Conservation (phyloP, 2,797 vertebrate genomes). For the Myotis planiceps region DNA sequence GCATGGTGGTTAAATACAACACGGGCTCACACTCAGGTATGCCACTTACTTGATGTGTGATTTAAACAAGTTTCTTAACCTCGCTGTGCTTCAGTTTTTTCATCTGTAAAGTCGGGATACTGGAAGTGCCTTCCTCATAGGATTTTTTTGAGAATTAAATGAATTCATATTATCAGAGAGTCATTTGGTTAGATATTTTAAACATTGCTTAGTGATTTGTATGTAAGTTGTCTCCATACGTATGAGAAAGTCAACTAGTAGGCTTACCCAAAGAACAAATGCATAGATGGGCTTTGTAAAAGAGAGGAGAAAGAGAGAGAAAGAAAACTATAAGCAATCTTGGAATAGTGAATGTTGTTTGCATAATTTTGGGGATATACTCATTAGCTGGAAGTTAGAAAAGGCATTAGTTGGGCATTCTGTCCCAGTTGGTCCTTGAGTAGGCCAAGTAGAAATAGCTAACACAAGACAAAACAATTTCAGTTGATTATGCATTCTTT, state of each 20-base stretch:
- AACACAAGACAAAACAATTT: not conserved
- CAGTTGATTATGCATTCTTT: not conserved
- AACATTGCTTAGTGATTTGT: not conserved
- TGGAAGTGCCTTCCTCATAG: not conserved
- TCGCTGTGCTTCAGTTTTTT: not conserved
- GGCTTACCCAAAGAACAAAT: not conserved
- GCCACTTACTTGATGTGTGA: not conserved
- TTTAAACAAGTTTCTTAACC: not conserved
- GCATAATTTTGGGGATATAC: not conserved
- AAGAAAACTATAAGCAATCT: not conserved
- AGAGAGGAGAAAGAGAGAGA: not conserved
- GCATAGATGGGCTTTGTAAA: not conserved
- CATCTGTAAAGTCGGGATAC: not conserved
- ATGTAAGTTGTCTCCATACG: not conserved
- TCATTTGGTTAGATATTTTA: not conserved
- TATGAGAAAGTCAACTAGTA: not conserved
- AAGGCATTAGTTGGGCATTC: not conserved
- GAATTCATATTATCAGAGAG: not conserved
- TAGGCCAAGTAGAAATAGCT: not conserved
- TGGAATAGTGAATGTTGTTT: not conserved
- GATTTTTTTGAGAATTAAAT: not conserved
- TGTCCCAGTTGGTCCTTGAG: not conserved
- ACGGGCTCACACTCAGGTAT: not conserved
- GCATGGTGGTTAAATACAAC: not conserved
- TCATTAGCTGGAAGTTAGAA: not conserved